These are phyloP conservation scores for Prenolepis imparis DNA, from an alignment of 2,888 invertebrate species.

Conservation along the genomic window DNA sequence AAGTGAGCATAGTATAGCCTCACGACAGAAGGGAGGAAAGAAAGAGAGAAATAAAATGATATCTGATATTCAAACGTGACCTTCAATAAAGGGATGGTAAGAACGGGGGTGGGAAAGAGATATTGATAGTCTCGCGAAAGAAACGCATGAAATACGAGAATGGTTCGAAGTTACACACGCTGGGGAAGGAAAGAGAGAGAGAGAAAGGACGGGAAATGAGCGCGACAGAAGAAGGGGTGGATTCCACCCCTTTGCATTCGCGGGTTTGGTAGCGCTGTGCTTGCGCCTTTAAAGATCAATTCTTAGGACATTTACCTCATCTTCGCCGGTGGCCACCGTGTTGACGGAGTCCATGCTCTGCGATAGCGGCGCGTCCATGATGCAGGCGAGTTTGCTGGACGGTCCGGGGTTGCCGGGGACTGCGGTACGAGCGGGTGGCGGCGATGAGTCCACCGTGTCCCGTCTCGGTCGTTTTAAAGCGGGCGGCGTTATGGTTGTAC, in stretches of 20 bases:
- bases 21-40: slow-evolving; percentile 23
- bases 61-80: slow-evolving; percentile 5
- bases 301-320: slow-evolving; percentile 92
- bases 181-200: slow-evolving; percentile 55
- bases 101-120: slow-evolving; percentile 47
- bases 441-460: slow-evolving; percentile 86
- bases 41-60: slow-evolving; percentile 48
- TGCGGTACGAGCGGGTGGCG: slow-evolving; percentile 86
- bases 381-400: slow-evolving; percentile 85
- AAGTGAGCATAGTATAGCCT: slow-evolving; percentile 8
- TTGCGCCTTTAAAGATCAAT: background rate
- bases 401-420: slow-evolving; percentile 85
- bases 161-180: background rate
- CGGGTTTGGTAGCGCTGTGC: slow-evolving; percentile 50
- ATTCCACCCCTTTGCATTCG: slow-evolving; percentile 48
- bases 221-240: slow-evolving; percentile 66
- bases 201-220: slow-evolving; percentile 51
- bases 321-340: slow-evolving; percentile 96
- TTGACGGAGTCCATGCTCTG: slow-evolving; percentile 99
- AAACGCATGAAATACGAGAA: slow-evolving; percentile 64
- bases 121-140: slow-evolving; percentile 48
- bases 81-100: slow-evolving; percentile 50
- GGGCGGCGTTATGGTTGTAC: slow-evolving; percentile 86
- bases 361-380: slow-evolving; percentile 93
- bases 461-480: slow-evolving; percentile 86